Base-by-base conservation (phyloP, 2,888 invertebrate species). In the Hartigia nigra region DNA sequence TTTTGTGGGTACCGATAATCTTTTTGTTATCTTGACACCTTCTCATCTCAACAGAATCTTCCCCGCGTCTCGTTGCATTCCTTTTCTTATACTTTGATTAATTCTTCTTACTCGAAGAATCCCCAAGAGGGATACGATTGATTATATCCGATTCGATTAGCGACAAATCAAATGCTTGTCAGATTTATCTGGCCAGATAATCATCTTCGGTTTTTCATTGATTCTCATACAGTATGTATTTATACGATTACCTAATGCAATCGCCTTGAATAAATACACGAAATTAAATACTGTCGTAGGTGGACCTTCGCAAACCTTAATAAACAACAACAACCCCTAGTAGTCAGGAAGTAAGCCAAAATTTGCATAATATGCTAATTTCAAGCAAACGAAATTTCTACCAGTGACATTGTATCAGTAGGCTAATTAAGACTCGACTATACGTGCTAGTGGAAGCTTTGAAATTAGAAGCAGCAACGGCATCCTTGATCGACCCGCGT, bases 401-500 rank as follows among this genome's bases (percentile, higher is more conserved):
- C 55, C 55, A 23, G 23, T 9, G 55, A 55, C 55, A 55, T 55
- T 55, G 4, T 23, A 55, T 55, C 55, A 23, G 55, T 23, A 14
- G 23, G 55, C 14, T 23, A 55, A 55, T 55, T 55, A 55, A 23
- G 55, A 55, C 9, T 55, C 55, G 55, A 23, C 55, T 55, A 14
- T 55, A 23, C 23, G 14, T 55, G 55, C 23, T 23, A 23, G 23
- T 23, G 14, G 55, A 55, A 9, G 55, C 55, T 9, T 9, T 9
- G 23, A 55, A 55, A 55, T 23, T 55, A 55, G 23, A 55, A 55
- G 55, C 55, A 23, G 55, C 55, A 55, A 55, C 2, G 39, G 34
- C 75, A 75, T 75, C 23, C 75, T 70, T 78, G 74, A 78, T 78
- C 75, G 74, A 14, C 72, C 78, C 70, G 31, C 34, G 36, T 32